Base-by-base conservation (phyloP, 2,113 vertebrate species). In the Neodon shergylaensis region DNA sequence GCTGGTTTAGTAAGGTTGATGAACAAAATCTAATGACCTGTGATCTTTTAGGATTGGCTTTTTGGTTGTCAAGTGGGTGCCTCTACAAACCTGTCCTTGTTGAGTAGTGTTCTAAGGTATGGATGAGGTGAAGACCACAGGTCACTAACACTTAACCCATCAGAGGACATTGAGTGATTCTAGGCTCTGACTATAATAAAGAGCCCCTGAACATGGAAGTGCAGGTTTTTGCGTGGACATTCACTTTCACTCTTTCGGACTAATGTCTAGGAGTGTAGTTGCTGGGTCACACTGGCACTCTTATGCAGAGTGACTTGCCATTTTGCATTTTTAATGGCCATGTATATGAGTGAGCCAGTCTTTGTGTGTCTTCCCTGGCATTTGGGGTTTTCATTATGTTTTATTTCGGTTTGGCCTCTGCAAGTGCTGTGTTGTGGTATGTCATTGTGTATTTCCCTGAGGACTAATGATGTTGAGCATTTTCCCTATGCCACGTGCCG, bases 351-450 rank as follows among this genome's bases (percentile, higher is more conserved):
- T 44, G 26, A 84, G 8, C 26, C 61, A 21, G 39, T 44, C 31
- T 65, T 61, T 65, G 61, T 44, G 39, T 9, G 65, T 14, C n/a
- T 39, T 65, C 26, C 39, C 26, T 14, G 10, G 26, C 9, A 68
- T 36, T 68, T 68, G 42, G 28, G 21, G 10, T 49, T 7, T 22
- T 58, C 49, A 5, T n/a, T n/a, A 1, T 68, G 52, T 21, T 49
- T 78, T 68, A 21, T 49, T 68, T 13, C 42, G 3, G 10, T 66
- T 7, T 24, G n/a, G 63, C 31, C 11, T 7, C 24, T 65, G 58
- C 1, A 1, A 6, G n/a, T n/a, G 52, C 7, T 2, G 58, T n/a
- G 52, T 3, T 2, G 58, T 42, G 21, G 22, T 4, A 28, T 39
- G 61, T 6, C 61, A 44, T 3, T 33, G 61, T 21, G 58, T n/a